phyloP scores from a whole-genome alignment of 2,797 vertebrate species.

The Intellagama lesueurii region DNA sequence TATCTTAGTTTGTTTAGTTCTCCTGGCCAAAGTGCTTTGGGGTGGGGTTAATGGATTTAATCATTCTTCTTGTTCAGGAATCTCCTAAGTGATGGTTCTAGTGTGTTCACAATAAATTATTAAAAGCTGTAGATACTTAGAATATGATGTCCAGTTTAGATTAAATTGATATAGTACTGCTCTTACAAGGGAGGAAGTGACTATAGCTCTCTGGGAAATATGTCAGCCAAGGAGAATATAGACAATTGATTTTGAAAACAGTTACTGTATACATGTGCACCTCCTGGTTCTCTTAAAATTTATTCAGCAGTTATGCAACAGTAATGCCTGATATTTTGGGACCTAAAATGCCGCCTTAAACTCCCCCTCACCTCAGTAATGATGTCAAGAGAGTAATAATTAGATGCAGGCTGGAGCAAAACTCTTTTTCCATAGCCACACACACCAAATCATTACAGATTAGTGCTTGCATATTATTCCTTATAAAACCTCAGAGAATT shows the following conservation, averaged over 20 bases:
- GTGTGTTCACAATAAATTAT: neutral
- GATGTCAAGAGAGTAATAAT: neutral
- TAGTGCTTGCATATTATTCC: neutral
- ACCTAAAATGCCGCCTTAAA: slow-evolving; percentile 27
- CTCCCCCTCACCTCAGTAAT: neutral
- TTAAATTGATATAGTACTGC: slow-evolving; percentile 50
- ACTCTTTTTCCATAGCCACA: neutral
- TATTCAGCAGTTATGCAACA: slow-evolving; percentile 18
- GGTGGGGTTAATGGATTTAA: neutral
- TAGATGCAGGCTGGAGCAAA: neutral
- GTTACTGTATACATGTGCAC: slow-evolving; percentile 12
- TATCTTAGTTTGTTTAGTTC: neutral
- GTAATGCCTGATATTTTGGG: neutral
- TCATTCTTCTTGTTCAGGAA: neutral
- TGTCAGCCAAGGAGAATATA: slow-evolving; percentile 5
- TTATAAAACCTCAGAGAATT: neutral
- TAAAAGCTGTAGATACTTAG: slow-evolving; percentile 21
- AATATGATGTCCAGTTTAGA: slow-evolving; percentile 8
- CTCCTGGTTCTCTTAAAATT: slow-evolving; percentile 24
- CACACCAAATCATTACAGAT: neutral
- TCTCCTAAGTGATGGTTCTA: neutral
- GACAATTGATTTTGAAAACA: slow-evolving; percentile 44
- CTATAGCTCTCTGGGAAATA: slow-evolving; percentile 39
- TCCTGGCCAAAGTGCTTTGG: neutral
- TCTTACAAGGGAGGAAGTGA: slow-evolving; percentile 44